A percentile compares a stretch with the other conserved stretches of the same genome.
These are phyloP conservation scores for Macroglossus sobrinus DNA, from an alignment of 2,113 vertebrate species.

Conservation along the genomic window DNA sequence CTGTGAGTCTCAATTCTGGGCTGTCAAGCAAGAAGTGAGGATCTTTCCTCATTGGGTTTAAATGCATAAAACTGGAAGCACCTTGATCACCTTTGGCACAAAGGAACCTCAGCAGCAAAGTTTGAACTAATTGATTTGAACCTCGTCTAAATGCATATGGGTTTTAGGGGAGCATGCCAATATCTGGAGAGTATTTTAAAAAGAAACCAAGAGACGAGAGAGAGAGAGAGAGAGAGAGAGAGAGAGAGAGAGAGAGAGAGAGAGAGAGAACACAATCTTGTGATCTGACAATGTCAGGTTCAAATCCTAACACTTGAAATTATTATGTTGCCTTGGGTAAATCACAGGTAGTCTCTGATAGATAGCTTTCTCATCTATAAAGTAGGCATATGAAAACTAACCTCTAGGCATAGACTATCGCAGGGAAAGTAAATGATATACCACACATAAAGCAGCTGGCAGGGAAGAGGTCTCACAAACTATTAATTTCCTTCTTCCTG, in stretches of 20 bases:
- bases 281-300: not conserved
- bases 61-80: constrained; percentile 59
- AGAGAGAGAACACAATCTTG: not conserved
- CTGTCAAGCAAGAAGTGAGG: constrained; percentile 69
- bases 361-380: not conserved
- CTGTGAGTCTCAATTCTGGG: constrained; percentile 62
- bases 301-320: not conserved
- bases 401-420: not conserved
- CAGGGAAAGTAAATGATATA: not conserved
- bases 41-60: constrained; percentile 59
- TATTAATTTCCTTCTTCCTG: not conserved
- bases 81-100: constrained; percentile 68
- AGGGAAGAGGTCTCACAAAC: not conserved
- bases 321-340: not conserved
- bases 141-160: constrained; percentile 63
- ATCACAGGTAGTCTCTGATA: not conserved
- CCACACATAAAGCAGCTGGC: not conserved
- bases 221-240: too few relatives aligned
- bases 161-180: constrained; percentile 24
- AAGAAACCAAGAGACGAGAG: not conserved
- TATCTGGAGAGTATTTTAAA: constrained; percentile 6
- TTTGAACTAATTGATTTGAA: constrained; percentile 74
- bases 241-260: not conserved
- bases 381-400: not conserved
- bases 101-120: constrained; percentile 51